These are phyloP conservation scores for Poeciliopsis infans DNA, from an alignment of 2,797 vertebrate genomes.

Conservation along the genomic window DNA sequence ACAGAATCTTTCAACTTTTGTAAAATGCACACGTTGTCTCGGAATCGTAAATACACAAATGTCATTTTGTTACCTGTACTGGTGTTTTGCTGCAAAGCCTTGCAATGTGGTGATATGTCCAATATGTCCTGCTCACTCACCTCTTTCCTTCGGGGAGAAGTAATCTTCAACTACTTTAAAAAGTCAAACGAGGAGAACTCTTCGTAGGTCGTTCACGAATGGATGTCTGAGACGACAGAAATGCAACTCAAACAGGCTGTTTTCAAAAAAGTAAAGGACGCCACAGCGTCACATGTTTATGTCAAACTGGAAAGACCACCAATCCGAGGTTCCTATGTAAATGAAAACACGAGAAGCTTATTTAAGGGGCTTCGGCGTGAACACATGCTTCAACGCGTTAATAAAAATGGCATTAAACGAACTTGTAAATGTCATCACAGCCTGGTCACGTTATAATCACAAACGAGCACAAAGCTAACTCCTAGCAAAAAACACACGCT, in stretches of 20 bases:
- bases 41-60: background rate
- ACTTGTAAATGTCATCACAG: background rate
- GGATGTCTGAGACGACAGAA: background rate
- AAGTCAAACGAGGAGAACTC: constrained; percentile 13
- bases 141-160: constrained; percentile 47
- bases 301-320: background rate
- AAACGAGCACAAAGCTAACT: background rate
- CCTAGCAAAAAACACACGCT: background rate
- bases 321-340: constrained; percentile 23
- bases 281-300: background rate
- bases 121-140: constrained; percentile 33
- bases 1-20: background rate
- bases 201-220: background rate
- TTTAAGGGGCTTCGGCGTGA: background rate
- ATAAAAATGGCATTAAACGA: background rate
- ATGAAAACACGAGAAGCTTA: constrained; percentile 2
- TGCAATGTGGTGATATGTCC: background rate
- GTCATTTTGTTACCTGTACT: background rate
- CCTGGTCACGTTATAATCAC: background rate
- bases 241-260: background rate
- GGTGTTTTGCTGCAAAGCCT: background rate
- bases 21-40: background rate
- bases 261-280: too few relatives aligned
- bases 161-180: constrained; percentile 43
- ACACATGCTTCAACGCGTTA: background rate